Evolutionary conservation across 2,113 vertebrate species (phyloP).

Genomic region (Stegostoma tigrinum): DNA sequence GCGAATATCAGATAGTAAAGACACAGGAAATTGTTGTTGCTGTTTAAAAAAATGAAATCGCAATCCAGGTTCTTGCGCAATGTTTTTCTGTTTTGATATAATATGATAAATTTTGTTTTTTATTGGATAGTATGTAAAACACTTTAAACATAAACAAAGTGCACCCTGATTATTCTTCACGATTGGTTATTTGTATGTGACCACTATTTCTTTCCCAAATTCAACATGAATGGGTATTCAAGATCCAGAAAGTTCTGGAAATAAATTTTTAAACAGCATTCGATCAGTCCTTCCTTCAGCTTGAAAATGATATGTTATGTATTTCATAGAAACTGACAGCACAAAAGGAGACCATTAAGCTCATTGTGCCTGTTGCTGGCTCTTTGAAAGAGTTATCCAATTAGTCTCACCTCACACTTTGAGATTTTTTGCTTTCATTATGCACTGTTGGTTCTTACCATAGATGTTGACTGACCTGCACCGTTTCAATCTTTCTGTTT

Average conservation of each 20-base stretch:
- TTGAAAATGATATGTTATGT: neutral
- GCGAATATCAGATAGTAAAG: neutral
- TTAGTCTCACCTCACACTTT: neutral
- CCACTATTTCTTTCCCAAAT: neutral
- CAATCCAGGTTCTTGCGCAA: neutral
- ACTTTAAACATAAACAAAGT: neutral
- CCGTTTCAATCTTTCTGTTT: neutral
- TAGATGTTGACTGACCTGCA: neutral
- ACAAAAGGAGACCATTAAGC: neutral
- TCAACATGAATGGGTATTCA: neutral
- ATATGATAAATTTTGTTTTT: neutral
- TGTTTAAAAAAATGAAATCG: neutral
- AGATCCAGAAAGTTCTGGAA: neutral
- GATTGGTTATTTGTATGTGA: neutral
- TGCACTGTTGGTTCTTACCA: neutral
- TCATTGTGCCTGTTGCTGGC: neutral
- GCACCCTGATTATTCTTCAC: neutral
- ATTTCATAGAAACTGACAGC: neutral
- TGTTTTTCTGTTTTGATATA: neutral
- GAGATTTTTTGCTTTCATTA: neutral
- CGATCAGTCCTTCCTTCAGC: neutral
- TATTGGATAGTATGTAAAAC: neutral
- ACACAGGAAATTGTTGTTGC: neutral
- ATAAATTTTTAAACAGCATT: neutral
- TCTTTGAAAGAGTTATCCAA: neutral